Evolutionary conservation across 2,113 vertebrate species (phyloP).

Genomic region (Platichthys stellatus): DNA sequence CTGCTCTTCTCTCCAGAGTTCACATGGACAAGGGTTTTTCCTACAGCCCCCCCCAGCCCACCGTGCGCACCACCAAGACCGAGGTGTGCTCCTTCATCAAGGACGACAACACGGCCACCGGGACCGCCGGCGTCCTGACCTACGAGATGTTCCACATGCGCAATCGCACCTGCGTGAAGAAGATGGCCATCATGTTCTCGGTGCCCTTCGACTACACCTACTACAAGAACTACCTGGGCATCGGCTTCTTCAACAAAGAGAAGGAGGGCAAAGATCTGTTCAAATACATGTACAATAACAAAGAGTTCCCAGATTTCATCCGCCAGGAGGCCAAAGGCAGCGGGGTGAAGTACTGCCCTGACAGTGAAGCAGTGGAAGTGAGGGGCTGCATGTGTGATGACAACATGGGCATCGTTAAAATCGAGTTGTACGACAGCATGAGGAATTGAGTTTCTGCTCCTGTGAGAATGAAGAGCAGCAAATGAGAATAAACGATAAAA

Average conservation of each 20-base stretch:
- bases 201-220: conserved; percentile 77
- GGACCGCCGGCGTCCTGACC: conserved; percentile 72
- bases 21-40: conserved; percentile 66
- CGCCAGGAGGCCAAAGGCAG: conserved; percentile 60
- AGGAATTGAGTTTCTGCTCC: conserved; percentile 11
- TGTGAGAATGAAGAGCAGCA: neutral
- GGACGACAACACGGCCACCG: conserved; percentile 71
- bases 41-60: conserved; percentile 73
- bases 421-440: conserved; percentile 73
- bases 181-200: conserved; percentile 75
- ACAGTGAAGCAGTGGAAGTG: conserved; percentile 17
- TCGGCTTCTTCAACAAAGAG: conserved; percentile 57
- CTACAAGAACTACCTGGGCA: conserved; percentile 73
- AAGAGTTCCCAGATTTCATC: conserved; percentile 56
- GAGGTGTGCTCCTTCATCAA: conserved; percentile 79
- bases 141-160: conserved; percentile 70
- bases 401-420: conserved; percentile 68
- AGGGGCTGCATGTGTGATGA: conserved; percentile 68
- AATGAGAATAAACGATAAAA: neutral
- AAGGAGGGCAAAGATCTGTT: conserved; percentile 49
- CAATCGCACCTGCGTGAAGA: neutral
- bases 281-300: conserved; percentile 56
- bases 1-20: conserved; percentile 48
- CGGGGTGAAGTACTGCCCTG: conserved; percentile 13
- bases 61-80: conserved; percentile 43